Evolutionary conservation across 2,113 vertebrate species (phyloP), one percentile per base, ranked within the genome.

Genomic region (Desmodus rotundus): DNA sequence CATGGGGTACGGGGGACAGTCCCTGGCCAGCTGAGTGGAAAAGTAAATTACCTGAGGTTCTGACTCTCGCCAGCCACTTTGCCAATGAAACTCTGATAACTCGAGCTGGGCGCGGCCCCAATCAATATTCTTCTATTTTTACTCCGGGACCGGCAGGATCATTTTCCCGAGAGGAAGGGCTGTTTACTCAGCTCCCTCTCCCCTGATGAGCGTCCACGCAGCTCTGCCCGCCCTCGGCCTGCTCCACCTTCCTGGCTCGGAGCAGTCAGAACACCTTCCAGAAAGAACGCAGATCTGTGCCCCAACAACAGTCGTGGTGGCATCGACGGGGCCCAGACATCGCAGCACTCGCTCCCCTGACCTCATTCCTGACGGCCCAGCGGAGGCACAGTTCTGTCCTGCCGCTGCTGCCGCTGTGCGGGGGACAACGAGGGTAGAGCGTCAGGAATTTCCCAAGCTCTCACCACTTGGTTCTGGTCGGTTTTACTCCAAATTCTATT

Each of bases 51-150:
- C 84, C 90, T 28, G 82, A 87, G 96, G 83, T 96, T 93, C 93
- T 97, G 98, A 97, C 96, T 97, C 96, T 85, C 92, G 92, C 97
- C 93, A 50, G 97, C 90, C 92, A 77, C 85, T 89, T 92, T 88
- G 96, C 93, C 95, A 94, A 12, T 28, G 97, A 93, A 97, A 95
- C 95, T 73, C 96, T 96, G 91, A 82, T 65, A 89, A 73, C 91
- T 67, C 41, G 63, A 0, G 1, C 91, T 65, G 70, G 94, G 67
- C 93, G 54, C 0, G 7, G 83, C 72, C 93, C 77, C 0, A 1
- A 78, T 97, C 97, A 2, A 97, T 96, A 7, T 0, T 4, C 50
- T 36, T 68, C 96, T 96, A 92, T 96, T 95, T 98, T 95, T 96
- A 96, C 87, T 92, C 70, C 0, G 0, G 72, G 80, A 78, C 90